phyloP scores from a whole-genome alignment of 53 echinoderm and acorn worm species.

The Hippasteria phrygiana region DNA sequence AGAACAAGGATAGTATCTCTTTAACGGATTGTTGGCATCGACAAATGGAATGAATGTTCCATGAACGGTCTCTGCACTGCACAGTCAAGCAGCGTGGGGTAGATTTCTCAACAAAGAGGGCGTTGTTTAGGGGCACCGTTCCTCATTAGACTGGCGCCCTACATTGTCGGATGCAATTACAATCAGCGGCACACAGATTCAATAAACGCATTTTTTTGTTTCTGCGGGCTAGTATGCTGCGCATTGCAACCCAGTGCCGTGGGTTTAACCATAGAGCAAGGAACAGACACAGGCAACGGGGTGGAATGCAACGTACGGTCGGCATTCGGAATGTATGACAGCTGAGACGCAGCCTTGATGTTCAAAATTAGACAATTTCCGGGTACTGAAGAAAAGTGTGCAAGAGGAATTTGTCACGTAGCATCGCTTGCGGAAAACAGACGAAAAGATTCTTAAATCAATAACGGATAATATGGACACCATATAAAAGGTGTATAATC shows the following conservation, averaged over 20 bases:
- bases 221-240: neutral
- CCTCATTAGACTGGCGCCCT: neutral
- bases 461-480: too few species aligned
- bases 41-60: neutral
- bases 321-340: slow-evolving; percentile 10
- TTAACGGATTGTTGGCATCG: neutral
- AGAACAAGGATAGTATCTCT: too few species aligned
- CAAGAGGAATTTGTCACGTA: neutral
- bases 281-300: too few species aligned
- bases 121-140: slow-evolving; percentile 27
- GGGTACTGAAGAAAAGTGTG: neutral
- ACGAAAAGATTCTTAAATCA: too few species aligned
- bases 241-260: too few species aligned
- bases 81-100: neutral
- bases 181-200: neutral
- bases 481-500: too few species aligned
- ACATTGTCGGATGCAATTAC: neutral
- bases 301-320: slow-evolving; percentile 16
- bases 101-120: slow-evolving; percentile 39
- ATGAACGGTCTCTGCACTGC: neutral
- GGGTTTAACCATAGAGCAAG: neutral
- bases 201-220: neutral
- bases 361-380: slow-evolving; percentile 4
- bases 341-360: neutral
- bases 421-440: neutral